Evolutionary conservation across 2,797 vertebrate species (phyloP).

Genomic region (Potorous gilbertii): DNA sequence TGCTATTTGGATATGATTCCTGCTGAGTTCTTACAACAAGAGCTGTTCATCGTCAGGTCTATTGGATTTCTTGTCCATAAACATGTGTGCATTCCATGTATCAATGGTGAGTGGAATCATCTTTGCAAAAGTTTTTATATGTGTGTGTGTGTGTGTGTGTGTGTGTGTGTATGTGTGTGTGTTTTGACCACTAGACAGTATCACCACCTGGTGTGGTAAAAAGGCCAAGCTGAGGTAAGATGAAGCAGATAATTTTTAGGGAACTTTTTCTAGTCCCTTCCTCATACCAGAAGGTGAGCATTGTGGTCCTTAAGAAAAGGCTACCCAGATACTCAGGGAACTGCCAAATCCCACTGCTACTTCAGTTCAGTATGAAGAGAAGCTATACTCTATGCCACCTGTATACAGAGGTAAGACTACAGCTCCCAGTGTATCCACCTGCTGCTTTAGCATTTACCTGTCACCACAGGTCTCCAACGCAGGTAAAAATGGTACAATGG

Average conservation of each 20-base stretch:
- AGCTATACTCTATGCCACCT: not conserved
- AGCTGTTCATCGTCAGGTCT: too few species aligned
- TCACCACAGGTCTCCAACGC: not conserved
- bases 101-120: not conserved
- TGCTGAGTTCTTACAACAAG: too few species aligned
- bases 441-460: not conserved
- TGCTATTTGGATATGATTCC: too few species aligned
- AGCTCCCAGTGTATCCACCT: not conserved
- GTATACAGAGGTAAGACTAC: not conserved
- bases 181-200: not conserved
- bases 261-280: not conserved
- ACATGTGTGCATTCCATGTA: too few species aligned
- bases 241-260: not conserved
- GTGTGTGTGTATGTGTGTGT: not conserved
- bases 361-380: not conserved
- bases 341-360: not conserved
- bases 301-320: not conserved
- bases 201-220: not conserved
- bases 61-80: too few species aligned
- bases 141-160: not conserved
- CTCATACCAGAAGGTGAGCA: not conserved
- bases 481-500: not conserved
- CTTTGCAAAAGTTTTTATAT: not conserved
- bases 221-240: not conserved
- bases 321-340: not conserved